Base-by-base conservation (phyloP, 2,888 invertebrate species). In the Acleris holmiana region DNA sequence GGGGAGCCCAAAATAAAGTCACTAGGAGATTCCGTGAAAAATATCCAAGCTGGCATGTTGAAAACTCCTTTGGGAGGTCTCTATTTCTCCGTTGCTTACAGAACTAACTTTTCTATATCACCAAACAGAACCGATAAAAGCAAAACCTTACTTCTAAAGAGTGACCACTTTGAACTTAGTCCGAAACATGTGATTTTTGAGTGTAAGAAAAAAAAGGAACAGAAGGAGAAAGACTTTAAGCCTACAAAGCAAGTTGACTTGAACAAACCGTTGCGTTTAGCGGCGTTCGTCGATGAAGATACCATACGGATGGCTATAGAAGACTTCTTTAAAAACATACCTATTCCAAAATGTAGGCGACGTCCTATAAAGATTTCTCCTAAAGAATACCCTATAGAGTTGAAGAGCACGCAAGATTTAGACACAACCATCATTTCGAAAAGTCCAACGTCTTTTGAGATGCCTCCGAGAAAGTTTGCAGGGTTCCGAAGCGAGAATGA, bases 41-140 rank as follows among this genome's bases (percentile, higher is more conserved):
- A 95, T 76, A 94, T 96, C 46, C 94, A 95, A 83, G 96, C 99
- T 18, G 99, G 99, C 0, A 95, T 97, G 80, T 93, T 99, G 13
- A 96, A 96, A 76, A 98, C 98, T 6, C 97, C 98, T 15, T 94
- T 97, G 67, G 99, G 99, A 8, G 97, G 96, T 0, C 91, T 99
- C 48, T 95, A 95, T 70, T 94, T 98, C 78, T 95, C 96, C 0
- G 96, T 98, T 13, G 95, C 96, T 0, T 99, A 98, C 84, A 94
- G 99, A 75, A 98, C 98, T 1, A 97, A 98, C 88, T 96, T 99
- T 94, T 96, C 98, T 2, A 97, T 98, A 78, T 96, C 98, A 2
- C 98, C 98, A 3, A 96, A 97, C 65, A 95, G 95, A 68, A 94
- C 94, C 2, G 95, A 94, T 49, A 95, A 94, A 66, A 96, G 96